Base-by-base conservation (phyloP, 2,888 invertebrate species). In the Leptinotarsa tumamoca region DNA sequence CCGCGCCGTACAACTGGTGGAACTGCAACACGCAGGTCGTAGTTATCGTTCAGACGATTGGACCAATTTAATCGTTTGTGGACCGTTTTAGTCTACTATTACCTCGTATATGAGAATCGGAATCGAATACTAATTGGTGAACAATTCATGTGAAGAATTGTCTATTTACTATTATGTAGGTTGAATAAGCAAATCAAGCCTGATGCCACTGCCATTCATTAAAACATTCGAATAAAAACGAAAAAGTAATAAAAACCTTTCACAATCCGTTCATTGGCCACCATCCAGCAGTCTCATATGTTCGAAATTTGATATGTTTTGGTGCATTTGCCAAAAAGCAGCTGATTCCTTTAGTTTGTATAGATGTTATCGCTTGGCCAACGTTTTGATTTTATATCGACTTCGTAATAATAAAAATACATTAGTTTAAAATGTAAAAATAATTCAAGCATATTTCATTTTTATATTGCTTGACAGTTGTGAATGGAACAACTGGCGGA, bases 241-340 rank as follows among this genome's bases (percentile, higher is more conserved):
- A 63, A n/a, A 63, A 43, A 33, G 17, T 63, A 43, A 17, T 43
- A 63, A 63, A 63, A 33, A 63, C 13, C 63, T 33, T 63, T 17
- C 33, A 63, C 63, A 69, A 75, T 75, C 61, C 58, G 71, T 63
- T 71, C 56, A 52, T 70, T 80, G 77, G 78, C 79, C 51, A 54
- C 43, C 56, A 15, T 66, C 78, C 78, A 78, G 75, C 49, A 33
- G 71, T 73, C 69, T 67, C 68, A 71, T 80, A 72, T 79, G 71
- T 75, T 79, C 54, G 80, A 79, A 80, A 80, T 66, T 68, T 70
- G 75, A 80, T 80, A 71, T 78, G 78, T 79, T 79, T 78, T 78
- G 78, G 71, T 76, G 73, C 77, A 75, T 77, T 79, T 79, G 79
- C 80, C 79, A 79, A 79, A 78, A 76, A 77, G 61, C 77, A 69